Evolutionary conservation across 2,113 vertebrate genomes (phyloP).

Genomic region (Leuciscus idus): DNA sequence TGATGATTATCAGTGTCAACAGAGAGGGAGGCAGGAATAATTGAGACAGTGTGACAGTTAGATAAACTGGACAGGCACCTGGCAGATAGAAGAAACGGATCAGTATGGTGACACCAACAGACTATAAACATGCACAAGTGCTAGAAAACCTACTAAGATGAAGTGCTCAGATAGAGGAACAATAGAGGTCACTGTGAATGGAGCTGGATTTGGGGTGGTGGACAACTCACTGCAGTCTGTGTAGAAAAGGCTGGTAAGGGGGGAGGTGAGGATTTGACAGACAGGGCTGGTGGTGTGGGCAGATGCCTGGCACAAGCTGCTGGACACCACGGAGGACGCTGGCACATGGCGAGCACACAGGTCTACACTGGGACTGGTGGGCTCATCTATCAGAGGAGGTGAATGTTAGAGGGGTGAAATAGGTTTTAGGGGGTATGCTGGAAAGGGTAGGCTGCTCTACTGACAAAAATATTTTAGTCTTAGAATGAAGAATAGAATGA

Average conservation of each 20-base stretch:
- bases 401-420: constrained; percentile 51
- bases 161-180: too few species aligned
- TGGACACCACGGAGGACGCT: constrained; percentile 89
- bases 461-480: neutral
- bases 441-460: neutral
- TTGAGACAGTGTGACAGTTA: too few species aligned
- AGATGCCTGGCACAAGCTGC: constrained; percentile 80
- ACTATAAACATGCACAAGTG: too few species aligned
- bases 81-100: too few species aligned
- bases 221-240: constrained; percentile 88
- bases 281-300: constrained; percentile 70
- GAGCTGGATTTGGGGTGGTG: neutral
- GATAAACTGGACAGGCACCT: too few species aligned
- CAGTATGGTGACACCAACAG: too few species aligned
- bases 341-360: constrained; percentile 85
- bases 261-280: constrained; percentile 79
- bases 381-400: constrained; percentile 78
- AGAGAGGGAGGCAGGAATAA: too few species aligned
- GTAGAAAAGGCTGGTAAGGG: constrained; percentile 81
- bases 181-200: too few species aligned
- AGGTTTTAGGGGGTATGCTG: constrained; percentile 13
- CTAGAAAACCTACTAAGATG: too few species aligned
- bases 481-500: too few species aligned
- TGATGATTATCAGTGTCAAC: too few species aligned
- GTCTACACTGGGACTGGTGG: constrained; percentile 87